phyloP scores from a whole-genome alignment of 2,888 invertebrate species.

The Zygaena filipendulae region DNA sequence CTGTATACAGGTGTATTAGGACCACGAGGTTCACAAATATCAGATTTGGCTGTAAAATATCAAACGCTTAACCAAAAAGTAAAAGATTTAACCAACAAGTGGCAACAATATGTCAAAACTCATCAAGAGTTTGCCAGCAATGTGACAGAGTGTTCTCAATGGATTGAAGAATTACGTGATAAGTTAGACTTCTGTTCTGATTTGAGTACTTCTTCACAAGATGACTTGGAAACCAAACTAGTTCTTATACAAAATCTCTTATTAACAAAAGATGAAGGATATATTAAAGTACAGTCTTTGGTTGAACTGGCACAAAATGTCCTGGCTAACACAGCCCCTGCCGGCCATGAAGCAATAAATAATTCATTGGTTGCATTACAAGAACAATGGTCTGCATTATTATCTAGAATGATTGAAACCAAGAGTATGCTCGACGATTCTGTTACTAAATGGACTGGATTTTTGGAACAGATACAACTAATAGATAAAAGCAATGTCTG shows the following conservation, averaged over 20 bases:
- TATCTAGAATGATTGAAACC: constrained; percentile 90
- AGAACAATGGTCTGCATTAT: constrained; percentile 89
- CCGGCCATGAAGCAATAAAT: constrained; percentile 89
- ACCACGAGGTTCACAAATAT: constrained; percentile 83
- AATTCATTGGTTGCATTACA: constrained; percentile 84
- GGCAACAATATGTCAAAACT: constrained; percentile 90
- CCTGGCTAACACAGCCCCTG: constrained; percentile 88
- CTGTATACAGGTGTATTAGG: constrained; percentile 79
- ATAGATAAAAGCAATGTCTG: constrained; percentile 84
- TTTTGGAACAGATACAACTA: constrained; percentile 87
- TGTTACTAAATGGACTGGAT: constrained; percentile 91
- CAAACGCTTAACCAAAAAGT: constrained; percentile 90
- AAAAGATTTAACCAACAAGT: constrained; percentile 89
- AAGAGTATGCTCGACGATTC: constrained; percentile 89
- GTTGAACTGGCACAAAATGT: constrained; percentile 94
- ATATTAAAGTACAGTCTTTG: constrained; percentile 85
- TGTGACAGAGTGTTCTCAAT: constrained; percentile 81
- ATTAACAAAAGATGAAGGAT: constrained; percentile 93
- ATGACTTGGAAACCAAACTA: constrained; percentile 87
- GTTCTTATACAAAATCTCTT: constrained; percentile 87
- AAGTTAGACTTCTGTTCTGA: constrained; percentile 91
- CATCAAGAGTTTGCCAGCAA: constrained; percentile 90
- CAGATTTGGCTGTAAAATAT: constrained; percentile 92
- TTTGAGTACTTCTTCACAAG: constrained; percentile 81
- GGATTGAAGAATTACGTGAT: constrained; percentile 85